These are phyloP conservation scores for Bujurquina vittata DNA, from an alignment of 2,113 vertebrate genomes.

Conservation along the genomic window DNA sequence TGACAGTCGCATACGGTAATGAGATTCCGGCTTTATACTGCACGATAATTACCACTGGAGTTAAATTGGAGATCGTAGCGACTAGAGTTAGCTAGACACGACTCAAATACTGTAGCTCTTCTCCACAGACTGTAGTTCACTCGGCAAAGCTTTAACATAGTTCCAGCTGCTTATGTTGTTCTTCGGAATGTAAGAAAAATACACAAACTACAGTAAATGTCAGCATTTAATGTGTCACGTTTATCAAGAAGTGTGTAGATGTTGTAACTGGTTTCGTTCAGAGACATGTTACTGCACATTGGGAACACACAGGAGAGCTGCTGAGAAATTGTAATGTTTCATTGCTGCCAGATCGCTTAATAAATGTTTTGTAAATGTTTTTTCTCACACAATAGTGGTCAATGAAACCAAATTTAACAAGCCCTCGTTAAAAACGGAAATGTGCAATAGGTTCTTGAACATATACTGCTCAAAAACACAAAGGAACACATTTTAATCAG, in stretches of 20 bases:
- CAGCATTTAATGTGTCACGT: background rate
- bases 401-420: background rate
- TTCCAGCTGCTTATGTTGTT: background rate
- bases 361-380: background rate
- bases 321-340: background rate
- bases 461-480: background rate
- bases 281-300: background rate
- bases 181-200: background rate
- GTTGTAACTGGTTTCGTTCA: background rate
- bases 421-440: background rate
- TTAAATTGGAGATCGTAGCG: background rate
- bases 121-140: background rate
- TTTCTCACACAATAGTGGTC: background rate
- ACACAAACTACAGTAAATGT: background rate
- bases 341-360: background rate
- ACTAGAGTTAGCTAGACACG: background rate
- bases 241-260: background rate
- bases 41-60: no score
- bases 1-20: constrained; percentile 83
- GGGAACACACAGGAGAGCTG: background rate
- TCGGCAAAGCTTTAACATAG: background rate
- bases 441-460: background rate
- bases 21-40: background rate
- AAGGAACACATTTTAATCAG: no score
- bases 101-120: constrained; percentile 17